These are phyloP conservation scores for Notamacropus eugenii DNA, from an alignment of 2,797 vertebrate species.

Conservation along the genomic window DNA sequence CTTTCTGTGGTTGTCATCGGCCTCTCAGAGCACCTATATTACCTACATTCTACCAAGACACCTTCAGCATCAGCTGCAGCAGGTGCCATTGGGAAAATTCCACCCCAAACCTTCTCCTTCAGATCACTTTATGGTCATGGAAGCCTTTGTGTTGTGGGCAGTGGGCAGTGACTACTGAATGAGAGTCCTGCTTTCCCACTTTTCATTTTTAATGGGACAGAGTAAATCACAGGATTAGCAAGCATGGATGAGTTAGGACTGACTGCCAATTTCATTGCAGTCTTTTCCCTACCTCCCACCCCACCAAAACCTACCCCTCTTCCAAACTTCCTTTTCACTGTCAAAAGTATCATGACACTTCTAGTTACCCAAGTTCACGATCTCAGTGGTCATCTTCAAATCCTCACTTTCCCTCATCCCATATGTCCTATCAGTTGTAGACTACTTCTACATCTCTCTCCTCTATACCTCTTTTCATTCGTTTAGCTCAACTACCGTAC, in stretches of 20 bases:
- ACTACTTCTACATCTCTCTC: not conserved
- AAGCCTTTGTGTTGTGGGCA: not conserved
- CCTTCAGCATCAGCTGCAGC: not conserved
- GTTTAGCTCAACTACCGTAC: not conserved
- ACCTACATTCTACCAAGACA: not conserved
- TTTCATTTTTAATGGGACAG: not conserved
- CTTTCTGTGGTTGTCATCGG: not conserved
- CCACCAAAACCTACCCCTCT: not conserved
- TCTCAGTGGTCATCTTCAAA: not conserved
- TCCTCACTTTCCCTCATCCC: not conserved
- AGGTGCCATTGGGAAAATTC: not conserved
- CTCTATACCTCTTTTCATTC: not conserved
- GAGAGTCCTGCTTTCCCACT: not conserved
- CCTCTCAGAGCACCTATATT: not conserved
- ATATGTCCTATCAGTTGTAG: not conserved
- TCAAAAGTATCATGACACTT: not conserved
- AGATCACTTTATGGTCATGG: not conserved
- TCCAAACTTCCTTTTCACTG: not conserved
- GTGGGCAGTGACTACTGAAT: not conserved
- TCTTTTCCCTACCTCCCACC: not conserved
- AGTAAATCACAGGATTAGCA: not conserved
- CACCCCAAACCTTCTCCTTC: not conserved
- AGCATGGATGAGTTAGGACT: not conserved
- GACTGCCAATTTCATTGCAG: not conserved
- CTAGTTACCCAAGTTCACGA: not conserved